Conservation (phyloP, 2,113 vertebrate genomes). For the Cyphomyrus plagiostoma region DNA sequence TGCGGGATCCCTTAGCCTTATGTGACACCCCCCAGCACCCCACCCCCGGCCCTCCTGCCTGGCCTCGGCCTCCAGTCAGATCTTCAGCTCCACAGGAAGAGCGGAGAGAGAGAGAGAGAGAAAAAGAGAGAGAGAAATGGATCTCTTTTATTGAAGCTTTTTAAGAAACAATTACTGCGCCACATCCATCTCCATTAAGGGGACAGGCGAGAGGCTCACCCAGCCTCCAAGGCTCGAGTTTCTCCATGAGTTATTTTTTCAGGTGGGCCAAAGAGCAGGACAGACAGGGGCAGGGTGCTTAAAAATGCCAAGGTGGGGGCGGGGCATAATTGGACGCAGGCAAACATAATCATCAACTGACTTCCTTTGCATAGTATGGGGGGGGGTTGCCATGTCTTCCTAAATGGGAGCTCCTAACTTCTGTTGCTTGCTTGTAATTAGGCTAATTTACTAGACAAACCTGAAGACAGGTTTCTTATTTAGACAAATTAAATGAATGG, state of each 20-base stretch:
- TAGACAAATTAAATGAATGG: neutral
- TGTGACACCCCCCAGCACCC: neutral
- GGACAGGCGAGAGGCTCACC: slow-evolving; percentile 35
- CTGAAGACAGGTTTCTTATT: neutral
- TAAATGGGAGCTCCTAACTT: neutral
- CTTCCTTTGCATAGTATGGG: slow-evolving; percentile 15
- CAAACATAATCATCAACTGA: slow-evolving; percentile 38
- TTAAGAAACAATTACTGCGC: slow-evolving; percentile 51
- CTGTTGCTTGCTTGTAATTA: neutral
- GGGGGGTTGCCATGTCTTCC: neutral
- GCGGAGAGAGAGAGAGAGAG: slow-evolving; percentile 31
- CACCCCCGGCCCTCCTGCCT: neutral
- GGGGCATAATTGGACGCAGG: slow-evolving; percentile 38
- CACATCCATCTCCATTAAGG: slow-evolving; percentile 67
- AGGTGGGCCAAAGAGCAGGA: slow-evolving; percentile 46
- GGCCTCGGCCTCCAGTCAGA: neutral
- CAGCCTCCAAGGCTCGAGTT: slow-evolving; percentile 47
- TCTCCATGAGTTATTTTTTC: slow-evolving; percentile 54
- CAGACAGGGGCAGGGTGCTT: slow-evolving; percentile 3
- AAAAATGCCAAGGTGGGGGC: slow-evolving; percentile 25
- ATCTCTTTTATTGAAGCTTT: slow-evolving; percentile 39
- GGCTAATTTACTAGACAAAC: neutral
- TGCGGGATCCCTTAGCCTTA: neutral
- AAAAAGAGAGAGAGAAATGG: slow-evolving; percentile 36
- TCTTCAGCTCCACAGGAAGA: slow-evolving; percentile 40